These are phyloP conservation scores for Polypedilum vanderplanki DNA, from an alignment of 1,140 invertebrate genomes.

Conservation along the genomic window DNA sequence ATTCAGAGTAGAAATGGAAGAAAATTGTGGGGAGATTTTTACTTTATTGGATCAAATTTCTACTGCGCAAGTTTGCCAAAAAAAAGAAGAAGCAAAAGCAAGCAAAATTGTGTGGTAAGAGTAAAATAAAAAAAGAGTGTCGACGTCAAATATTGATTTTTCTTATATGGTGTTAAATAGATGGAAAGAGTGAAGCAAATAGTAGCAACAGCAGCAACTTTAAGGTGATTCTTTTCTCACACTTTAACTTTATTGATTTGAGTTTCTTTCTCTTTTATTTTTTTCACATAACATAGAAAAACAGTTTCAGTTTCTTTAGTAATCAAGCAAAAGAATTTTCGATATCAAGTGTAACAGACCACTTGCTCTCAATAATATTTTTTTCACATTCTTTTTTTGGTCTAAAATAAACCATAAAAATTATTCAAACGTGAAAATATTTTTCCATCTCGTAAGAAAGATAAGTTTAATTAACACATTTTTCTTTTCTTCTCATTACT, in stretches of 20 bases:
- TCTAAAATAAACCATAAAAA: slow-evolving; percentile 25
- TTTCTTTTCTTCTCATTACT: neutral
- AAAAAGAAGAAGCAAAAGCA: neutral
- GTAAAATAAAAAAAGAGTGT: neutral
- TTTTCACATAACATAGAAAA: neutral
- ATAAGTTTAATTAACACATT: slow-evolving; percentile 8
- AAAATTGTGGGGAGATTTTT: neutral
- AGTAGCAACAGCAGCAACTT: neutral
- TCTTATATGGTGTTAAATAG: neutral
- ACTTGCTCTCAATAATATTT: neutral
- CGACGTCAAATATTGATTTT: slow-evolving; percentile 22
- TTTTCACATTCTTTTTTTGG: neutral
- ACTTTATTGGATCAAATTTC: neutral
- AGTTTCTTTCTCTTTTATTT: neutral
- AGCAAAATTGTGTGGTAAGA: neutral
- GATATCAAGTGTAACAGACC: neutral
- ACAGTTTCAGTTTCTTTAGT: neutral
- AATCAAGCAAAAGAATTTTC: neutral
- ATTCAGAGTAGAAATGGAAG: neutral
- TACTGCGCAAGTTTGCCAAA: neutral
- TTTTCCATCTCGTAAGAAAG: slow-evolving; percentile 24
- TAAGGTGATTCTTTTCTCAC: neutral
- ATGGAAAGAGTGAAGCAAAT: neutral
- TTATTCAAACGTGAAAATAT: slow-evolving; percentile 18
- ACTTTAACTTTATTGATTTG: slow-evolving; percentile 14